phyloP scores from a whole-genome alignment of 2,797 vertebrate genomes.

The Leuciscus waleckii region DNA sequence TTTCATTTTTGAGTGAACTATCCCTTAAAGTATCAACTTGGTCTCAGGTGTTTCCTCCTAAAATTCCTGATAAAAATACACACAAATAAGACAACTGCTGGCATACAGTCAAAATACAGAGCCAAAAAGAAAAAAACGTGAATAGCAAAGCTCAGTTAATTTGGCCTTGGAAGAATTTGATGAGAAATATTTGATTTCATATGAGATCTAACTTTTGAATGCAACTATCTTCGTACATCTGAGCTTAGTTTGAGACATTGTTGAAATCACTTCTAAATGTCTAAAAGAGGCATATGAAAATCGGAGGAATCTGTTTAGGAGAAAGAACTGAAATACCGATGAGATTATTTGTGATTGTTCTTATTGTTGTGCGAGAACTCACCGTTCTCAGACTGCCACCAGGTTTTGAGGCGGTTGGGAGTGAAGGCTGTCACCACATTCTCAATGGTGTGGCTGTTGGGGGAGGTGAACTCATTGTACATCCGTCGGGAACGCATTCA shows the following conservation, averaged over 20 bases:
- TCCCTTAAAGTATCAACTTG: neutral
- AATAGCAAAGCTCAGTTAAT: neutral
- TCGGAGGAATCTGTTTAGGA: neutral
- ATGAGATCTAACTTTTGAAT: neutral
- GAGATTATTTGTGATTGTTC: neutral
- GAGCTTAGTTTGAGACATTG: neutral
- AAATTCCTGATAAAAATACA: neutral
- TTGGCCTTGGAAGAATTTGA: neutral
- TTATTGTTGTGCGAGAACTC: conserved; percentile 43
- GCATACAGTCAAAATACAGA: neutral
- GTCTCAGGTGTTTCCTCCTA: neutral
- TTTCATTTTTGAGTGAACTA: neutral
- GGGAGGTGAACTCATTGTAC: conserved; percentile 75
- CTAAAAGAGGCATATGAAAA: neutral
- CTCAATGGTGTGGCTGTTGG: conserved; percentile 87
- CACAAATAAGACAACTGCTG: neutral
- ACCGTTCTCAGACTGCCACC: conserved; percentile 92
- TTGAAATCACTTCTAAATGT: neutral
- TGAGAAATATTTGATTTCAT: neutral
- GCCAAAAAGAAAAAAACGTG: too few species aligned
- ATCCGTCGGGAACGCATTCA: conserved; percentile 77
- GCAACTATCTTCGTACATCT: neutral
- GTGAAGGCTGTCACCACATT: conserved; percentile 88
- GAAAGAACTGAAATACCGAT: neutral
- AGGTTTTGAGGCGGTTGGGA: conserved; percentile 87